A percentile compares a stretch with the other conserved stretches of the same genome.
Conservation (phyloP, 2,113 vertebrate species). For the Perccottus glenii region DNA sequence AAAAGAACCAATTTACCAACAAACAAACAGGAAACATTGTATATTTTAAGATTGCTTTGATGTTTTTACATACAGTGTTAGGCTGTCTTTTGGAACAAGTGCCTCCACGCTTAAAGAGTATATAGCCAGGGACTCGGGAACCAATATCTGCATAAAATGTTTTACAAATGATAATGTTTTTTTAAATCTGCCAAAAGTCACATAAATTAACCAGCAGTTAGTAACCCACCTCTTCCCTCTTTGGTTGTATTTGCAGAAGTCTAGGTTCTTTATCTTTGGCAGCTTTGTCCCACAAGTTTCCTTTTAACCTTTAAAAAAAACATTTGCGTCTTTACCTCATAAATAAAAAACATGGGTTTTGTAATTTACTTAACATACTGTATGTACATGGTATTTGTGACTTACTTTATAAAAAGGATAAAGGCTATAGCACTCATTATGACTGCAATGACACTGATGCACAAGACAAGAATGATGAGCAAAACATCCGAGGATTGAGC, state of each 20-base stretch:
- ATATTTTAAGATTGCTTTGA: no score
- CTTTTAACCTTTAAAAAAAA: slow-evolving; percentile 56
- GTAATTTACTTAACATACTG: not conserved
- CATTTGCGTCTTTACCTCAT: not conserved
- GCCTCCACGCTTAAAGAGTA: slow-evolving; percentile 30
- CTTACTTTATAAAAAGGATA: slow-evolving; percentile 64
- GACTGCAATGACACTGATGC: slow-evolving; percentile 50
- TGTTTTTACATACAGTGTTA: slow-evolving; percentile 47
- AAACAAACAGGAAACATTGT: not conserved
- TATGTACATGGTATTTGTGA: not conserved
- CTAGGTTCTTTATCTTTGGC: slow-evolving; percentile 41
- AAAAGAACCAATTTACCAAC: not conserved
- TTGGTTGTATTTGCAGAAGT: slow-evolving; percentile 14
- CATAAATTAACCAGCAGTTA: no score
- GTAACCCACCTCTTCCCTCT: slow-evolving; percentile 45
- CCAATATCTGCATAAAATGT: slow-evolving; percentile 39
- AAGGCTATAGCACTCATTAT: slow-evolving; percentile 26
- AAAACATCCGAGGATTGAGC: not conserved
- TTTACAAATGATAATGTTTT: not conserved
- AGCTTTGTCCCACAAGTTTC: slow-evolving; percentile 58
- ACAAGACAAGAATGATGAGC: slow-evolving; percentile 10
- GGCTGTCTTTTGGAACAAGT: slow-evolving; percentile 9
- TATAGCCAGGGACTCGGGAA: not conserved
- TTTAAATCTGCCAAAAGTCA: no score
- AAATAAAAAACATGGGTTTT: not conserved